Evolutionary conservation across 2,888 invertebrate genomes (phyloP).

Genomic region (Aphodius sticticus): DNA sequence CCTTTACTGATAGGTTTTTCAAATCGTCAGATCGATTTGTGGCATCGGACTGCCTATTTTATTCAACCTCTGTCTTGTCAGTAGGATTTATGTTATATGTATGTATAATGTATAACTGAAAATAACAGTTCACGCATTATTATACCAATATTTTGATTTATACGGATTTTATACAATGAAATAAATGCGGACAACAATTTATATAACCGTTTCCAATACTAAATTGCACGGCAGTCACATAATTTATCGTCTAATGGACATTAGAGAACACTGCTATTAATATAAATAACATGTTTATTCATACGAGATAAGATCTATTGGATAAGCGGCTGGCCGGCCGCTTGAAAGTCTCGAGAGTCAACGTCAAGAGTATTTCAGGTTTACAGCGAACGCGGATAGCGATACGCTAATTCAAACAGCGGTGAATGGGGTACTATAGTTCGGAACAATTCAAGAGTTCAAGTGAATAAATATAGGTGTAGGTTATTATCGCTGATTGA

Average conservation of each 20-base stretch:
- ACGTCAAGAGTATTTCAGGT: not conserved
- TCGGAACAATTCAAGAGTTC: not conserved
- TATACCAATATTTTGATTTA: not conserved
- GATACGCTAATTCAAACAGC: not conserved
- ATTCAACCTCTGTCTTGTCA: no score
- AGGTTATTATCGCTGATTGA: not conserved
- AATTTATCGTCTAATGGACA: constrained; percentile 23
- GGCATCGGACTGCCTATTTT: no score
- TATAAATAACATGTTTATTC: constrained; percentile 25
- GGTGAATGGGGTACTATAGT: not conserved
- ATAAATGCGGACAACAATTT: not conserved
- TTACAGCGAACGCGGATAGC: not conserved
- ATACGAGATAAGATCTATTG: constrained; percentile 19
- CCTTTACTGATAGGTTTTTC: no score
- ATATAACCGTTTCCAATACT: not conserved
- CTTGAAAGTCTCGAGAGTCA: not conserved
- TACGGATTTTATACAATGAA: not conserved
- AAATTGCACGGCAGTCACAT: constrained; percentile 17
- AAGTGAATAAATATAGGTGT: constrained; percentile 5
- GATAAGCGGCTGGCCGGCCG: constrained; percentile 8
- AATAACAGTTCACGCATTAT: not conserved
- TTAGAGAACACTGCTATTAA: constrained; percentile 16
- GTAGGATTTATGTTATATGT: no score
- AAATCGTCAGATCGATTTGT: no score
- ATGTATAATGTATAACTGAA: not conserved